phyloP scores from a whole-genome alignment of 2,113 vertebrate species.

The Candoia aspera region DNA sequence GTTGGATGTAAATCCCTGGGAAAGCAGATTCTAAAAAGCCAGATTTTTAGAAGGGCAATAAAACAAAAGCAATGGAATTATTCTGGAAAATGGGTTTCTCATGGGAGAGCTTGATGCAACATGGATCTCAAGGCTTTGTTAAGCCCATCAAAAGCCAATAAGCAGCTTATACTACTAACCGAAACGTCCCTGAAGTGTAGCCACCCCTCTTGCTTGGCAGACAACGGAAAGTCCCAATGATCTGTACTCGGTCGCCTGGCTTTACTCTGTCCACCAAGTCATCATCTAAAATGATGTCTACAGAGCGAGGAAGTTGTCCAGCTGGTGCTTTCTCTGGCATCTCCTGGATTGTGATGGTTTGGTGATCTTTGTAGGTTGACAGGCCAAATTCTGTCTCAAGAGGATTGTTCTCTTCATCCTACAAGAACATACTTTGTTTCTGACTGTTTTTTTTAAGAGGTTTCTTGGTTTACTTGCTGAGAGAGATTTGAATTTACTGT shows the following conservation, averaged over 20 bases:
- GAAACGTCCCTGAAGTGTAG: conserved; percentile 94
- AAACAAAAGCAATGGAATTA: neutral
- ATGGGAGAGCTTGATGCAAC: neutral
- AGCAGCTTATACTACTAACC: conserved; percentile 68
- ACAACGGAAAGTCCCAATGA: conserved; percentile 93
- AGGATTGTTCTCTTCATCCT: conserved; percentile 98
- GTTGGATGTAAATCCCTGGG: neutral
- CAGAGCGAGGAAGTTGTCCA: conserved; percentile 94
- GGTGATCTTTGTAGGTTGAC: conserved; percentile 94
- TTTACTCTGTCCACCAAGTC: conserved; percentile 93
- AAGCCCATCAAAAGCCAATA: neutral
- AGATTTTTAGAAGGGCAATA: neutral
- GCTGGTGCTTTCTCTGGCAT: conserved; percentile 98
- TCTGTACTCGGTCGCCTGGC: conserved; percentile 91
- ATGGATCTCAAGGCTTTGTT: neutral
- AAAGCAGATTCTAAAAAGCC: neutral
- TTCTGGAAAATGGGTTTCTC: neutral
- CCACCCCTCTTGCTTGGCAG: conserved; percentile 94
- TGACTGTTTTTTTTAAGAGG: neutral
- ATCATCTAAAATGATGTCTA: conserved; percentile 93
- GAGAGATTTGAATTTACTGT: neutral
- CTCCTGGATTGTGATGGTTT: conserved; percentile 96
- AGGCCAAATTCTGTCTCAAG: conserved; percentile 95
- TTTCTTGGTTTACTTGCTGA: neutral
- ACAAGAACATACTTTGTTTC: neutral